Evolutionary conservation across 2,113 vertebrate species (phyloP), one percentile per base, ranked within the genome.

Genomic region (Malurus cyaneus): DNA sequence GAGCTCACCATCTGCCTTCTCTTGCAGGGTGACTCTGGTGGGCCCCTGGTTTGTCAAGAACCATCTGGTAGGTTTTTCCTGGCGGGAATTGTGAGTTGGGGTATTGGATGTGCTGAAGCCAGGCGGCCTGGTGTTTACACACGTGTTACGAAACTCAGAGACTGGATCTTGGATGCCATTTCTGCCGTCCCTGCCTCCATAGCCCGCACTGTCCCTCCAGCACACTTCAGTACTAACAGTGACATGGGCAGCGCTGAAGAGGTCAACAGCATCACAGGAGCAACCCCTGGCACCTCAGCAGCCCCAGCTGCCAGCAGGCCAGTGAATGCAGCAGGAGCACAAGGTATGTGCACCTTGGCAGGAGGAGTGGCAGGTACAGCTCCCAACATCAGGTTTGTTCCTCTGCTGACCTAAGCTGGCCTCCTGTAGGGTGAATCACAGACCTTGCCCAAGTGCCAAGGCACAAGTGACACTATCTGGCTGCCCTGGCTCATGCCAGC

Each of bases 1-100:
- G 36, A 80, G n/a, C 42, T 86, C 64, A 86, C 29, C 53, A 8
- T 52, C 25, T 10, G 53, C 4, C 29, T 82, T 87, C 78, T 86
- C 62, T 92, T 89, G 52, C 97, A 99, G 99, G 99, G 99, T 1
- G 99, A 99, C 96, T 99, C 99, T 0, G 99, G 99, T 19, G 99
- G 99, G 7, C 99, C 99, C 24, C 89, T 99, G 91, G 99, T 99
- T 85, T 99, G 99, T 17, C 97, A 99, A 80, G 99, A 98, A 80
- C 97, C 98, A 23, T 98, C 99, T 0, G 99, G 99, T 9, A 98
- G 97, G 93, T 99, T 99, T 89, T 99, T 99, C 94, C 95, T 99
- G 73, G 98, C 99, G 0, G 99, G 99, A 62, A 98, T 99, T 2
- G 99, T 99, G 97, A 99, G 99, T 70, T 99, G 99, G 99, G 99